Evolutionary conservation across 1,140 invertebrate species (phyloP).

Genomic region (Piezodorus guildinii): DNA sequence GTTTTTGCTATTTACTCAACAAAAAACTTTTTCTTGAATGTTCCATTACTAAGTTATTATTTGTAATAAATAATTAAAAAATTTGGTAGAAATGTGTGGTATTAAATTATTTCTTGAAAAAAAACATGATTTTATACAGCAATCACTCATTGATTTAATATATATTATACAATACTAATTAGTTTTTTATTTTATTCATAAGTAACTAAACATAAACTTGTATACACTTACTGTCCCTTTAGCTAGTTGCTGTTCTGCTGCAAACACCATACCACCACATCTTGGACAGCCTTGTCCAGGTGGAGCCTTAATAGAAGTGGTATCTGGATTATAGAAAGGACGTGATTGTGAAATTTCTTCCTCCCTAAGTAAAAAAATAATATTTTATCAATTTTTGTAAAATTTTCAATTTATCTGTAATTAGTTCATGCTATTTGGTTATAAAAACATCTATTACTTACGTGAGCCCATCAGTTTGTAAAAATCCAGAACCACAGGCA

Average conservation of each 20-base stretch:
- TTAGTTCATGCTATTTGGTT: neutral
- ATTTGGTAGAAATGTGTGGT: too few species aligned
- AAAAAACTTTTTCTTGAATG: too few species aligned
- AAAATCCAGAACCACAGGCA: constrained; percentile 84
- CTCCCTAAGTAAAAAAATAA: constrained; percentile 42
- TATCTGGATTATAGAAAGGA: constrained; percentile 71
- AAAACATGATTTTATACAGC: too few species aligned
- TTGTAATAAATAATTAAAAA: too few species aligned
- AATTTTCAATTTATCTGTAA: neutral
- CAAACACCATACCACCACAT: constrained; percentile 85
- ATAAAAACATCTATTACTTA: constrained; percentile 39
- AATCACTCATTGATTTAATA: too few species aligned
- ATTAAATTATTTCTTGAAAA: too few species aligned
- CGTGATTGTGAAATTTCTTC: constrained; percentile 63
- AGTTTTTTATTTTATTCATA: neutral
- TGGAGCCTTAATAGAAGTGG: constrained; percentile 75
- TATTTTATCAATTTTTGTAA: neutral
- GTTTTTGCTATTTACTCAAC: too few species aligned
- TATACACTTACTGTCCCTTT: constrained; percentile 64
- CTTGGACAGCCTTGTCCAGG: constrained; percentile 80
- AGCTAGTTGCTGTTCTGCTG: constrained; percentile 85
- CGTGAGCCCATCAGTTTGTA: constrained; percentile 78
- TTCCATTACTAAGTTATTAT: too few species aligned
- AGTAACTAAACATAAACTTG: neutral
- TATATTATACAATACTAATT: too few species aligned